Evolutionary conservation across 2,797 vertebrate species (phyloP).

Genomic region (Cryptoblepharus egeriae): DNA sequence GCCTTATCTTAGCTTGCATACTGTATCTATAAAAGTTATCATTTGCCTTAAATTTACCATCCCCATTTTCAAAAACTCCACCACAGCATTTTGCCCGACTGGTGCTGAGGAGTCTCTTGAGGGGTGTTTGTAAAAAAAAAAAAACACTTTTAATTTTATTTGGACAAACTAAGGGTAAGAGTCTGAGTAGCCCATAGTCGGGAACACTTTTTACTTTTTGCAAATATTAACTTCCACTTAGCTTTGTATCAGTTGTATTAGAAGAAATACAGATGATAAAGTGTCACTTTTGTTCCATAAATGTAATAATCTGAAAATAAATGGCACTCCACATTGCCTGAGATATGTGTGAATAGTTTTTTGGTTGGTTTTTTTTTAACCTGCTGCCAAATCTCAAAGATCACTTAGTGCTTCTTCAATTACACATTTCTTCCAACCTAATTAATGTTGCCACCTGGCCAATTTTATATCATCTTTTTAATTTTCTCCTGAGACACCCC

Average conservation of each 20-base stretch:
- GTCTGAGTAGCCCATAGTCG: neutral
- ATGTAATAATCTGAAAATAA: conserved; percentile 57
- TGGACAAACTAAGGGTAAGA: conserved; percentile 46
- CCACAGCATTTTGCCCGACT: conserved; percentile 45
- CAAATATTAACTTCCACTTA: conserved; percentile 60
- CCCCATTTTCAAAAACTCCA: conserved; percentile 59
- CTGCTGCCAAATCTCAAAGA: neutral
- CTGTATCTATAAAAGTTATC: conserved; percentile 71
- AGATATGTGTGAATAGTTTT: conserved; percentile 35
- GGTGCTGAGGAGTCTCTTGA: conserved; percentile 25
- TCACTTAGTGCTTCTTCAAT: neutral
- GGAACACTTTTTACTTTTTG: neutral
- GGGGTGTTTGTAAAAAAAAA: neutral
- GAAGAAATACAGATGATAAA: conserved; percentile 55
- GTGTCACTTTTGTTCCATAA: conserved; percentile 40
- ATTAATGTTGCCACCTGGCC: conserved; percentile 27
- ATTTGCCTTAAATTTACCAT: conserved; percentile 66
- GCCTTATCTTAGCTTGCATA: conserved; percentile 73
- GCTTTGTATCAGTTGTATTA: conserved; percentile 45
- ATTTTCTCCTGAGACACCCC: neutral
- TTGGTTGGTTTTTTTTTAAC: neutral
- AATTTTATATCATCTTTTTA: neutral
- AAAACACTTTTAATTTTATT: conserved; percentile 56
- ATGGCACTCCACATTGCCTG: conserved; percentile 23
- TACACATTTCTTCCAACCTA: conserved; percentile 14